These are phyloP conservation scores for Melipona beecheii DNA, from an alignment of 2,888 invertebrate species.

Conservation along the genomic window DNA sequence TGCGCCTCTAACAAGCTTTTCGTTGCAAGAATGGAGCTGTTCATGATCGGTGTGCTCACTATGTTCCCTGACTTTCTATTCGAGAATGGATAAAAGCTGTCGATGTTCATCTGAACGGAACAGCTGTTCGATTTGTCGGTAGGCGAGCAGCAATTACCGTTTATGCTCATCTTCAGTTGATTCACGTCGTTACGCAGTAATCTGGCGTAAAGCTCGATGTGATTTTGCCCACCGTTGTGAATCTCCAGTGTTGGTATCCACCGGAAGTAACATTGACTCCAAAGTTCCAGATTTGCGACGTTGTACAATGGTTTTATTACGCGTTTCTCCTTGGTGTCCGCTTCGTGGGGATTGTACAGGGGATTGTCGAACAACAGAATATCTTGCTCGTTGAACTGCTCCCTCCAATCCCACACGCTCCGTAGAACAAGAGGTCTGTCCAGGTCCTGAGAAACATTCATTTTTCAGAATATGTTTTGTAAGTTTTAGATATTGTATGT, in stretches of 20 bases:
- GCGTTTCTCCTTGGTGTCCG: slow-evolving; percentile 38
- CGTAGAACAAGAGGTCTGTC: slow-evolving; percentile 87
- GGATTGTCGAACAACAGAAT: slow-evolving; percentile 94
- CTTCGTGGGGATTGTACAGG: slow-evolving; percentile 85
- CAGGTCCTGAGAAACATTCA: slow-evolving; percentile 80
- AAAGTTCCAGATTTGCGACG: slow-evolving; percentile 88
- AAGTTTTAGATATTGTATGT: not conserved
- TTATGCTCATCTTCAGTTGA: slow-evolving; percentile 81
- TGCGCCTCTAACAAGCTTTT: slow-evolving; percentile 89
- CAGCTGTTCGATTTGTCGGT: slow-evolving; percentile 77
- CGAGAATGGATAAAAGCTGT: slow-evolving; percentile 83
- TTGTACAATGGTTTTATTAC: slow-evolving; percentile 85
- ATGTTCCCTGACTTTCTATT: slow-evolving; percentile 77
- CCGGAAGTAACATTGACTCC: slow-evolving; percentile 95
- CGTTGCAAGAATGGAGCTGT: slow-evolving; percentile 87
- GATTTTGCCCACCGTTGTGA: slow-evolving; percentile 88
- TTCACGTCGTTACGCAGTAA: slow-evolving; percentile 85
- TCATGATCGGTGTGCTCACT: slow-evolving; percentile 83
- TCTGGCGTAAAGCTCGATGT: slow-evolving; percentile 86
- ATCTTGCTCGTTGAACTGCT: slow-evolving; percentile 93
- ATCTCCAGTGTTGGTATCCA: slow-evolving; percentile 94
- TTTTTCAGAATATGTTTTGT: not conserved
- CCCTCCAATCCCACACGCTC: slow-evolving; percentile 96
- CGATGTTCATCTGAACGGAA: slow-evolving; percentile 80
- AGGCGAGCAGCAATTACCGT: slow-evolving; percentile 64